A percentile compares a stretch with the other conserved stretches of the same genome.
phyloP scores from a whole-genome alignment of 2,113 vertebrate species.

The Cheilinus undulatus region DNA sequence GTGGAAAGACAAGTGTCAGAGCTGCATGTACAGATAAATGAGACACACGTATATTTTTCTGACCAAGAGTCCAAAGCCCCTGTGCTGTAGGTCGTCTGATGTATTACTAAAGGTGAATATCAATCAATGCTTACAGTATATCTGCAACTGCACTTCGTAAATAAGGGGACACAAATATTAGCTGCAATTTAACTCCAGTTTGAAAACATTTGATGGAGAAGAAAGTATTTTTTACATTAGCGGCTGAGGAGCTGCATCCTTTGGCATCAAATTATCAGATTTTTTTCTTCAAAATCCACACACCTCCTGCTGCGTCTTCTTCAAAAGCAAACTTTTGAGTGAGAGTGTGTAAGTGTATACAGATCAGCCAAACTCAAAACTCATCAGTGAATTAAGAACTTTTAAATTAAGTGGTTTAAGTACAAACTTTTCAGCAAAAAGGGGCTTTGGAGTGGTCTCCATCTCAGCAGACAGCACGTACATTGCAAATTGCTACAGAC shows the following conservation, averaged over 20 bases:
- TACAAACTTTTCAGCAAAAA: constrained; percentile 25
- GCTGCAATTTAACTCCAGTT: no score
- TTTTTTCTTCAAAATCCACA: constrained; percentile 12
- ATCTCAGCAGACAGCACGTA: constrained; percentile 26
- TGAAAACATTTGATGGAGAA: no score
- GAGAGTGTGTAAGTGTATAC: constrained; percentile 10
- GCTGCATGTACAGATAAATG: constrained; percentile 63
- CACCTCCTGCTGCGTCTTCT: constrained; percentile 2
- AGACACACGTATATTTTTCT: constrained; percentile 43
- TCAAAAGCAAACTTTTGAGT: not conserved
- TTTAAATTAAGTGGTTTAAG: constrained; percentile 15
- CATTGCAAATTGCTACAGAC: constrained; percentile 39
- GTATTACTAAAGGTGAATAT: not conserved
- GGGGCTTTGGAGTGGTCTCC: constrained; percentile 54
- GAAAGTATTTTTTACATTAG: no score
- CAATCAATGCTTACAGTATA: no score
- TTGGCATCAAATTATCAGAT: not conserved
- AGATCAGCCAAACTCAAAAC: constrained; percentile 16
- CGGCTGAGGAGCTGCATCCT: not conserved
- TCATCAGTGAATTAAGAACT: constrained; percentile 16
- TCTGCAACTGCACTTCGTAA: no score
- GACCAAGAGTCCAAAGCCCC: constrained; percentile 52
- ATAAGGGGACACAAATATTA: no score
- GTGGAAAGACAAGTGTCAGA: constrained; percentile 72
- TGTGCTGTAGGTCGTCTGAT: not conserved